Evolutionary conservation across 2,888 invertebrate genomes (phyloP).

Genomic region (Rhagonycha fulva): DNA sequence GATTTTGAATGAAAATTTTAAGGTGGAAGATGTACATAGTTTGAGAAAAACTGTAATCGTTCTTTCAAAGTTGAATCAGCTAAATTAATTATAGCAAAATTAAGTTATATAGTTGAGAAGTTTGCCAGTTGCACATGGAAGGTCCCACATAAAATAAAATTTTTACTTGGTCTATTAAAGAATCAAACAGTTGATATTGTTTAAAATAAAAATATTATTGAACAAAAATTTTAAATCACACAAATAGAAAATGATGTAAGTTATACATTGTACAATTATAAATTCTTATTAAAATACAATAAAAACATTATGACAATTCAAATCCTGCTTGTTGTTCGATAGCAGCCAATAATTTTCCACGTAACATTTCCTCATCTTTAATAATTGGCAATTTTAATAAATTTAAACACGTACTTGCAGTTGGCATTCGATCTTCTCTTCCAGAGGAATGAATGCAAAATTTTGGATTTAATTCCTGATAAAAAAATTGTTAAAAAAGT

Average conservation of each 20-base stretch:
- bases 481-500: background rate
- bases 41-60: no score
- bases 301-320: constrained; percentile 77
- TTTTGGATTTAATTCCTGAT: constrained; percentile 89
- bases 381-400: constrained; percentile 94
- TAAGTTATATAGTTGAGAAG: no score
- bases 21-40: no score
- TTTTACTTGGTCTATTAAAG: background rate
- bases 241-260: background rate
- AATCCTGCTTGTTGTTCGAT: constrained; percentile 96
- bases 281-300: background rate
- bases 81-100: no score
- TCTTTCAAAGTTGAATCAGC: no score
- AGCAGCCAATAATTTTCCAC: constrained; percentile 86
- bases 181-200: background rate
- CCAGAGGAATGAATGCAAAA: constrained; percentile 96
- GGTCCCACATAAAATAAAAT: background rate
- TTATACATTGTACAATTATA: background rate
- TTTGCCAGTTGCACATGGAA: no score
- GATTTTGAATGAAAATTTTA: no score
- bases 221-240: background rate
- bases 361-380: constrained; percentile 73
- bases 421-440: constrained; percentile 87
- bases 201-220: background rate
- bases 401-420: constrained; percentile 98